Conservation (phyloP, 2,113 vertebrate genomes). For the Psilopogon haemacephalus region DNA sequence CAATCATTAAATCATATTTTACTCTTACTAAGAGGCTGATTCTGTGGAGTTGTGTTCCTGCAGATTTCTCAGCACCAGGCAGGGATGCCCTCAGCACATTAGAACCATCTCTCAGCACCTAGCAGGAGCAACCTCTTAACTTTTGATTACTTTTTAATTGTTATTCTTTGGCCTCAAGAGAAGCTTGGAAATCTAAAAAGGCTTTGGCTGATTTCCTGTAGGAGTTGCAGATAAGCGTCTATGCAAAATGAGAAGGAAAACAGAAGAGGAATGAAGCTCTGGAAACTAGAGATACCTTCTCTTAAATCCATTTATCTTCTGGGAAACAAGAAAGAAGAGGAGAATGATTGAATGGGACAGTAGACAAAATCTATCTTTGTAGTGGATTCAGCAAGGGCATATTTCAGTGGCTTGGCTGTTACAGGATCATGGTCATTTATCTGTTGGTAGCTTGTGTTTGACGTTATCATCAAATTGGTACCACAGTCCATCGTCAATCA, state of each 20-base stretch:
- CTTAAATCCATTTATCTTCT: constrained; percentile 47
- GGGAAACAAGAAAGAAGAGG: not conserved
- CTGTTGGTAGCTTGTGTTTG: not conserved
- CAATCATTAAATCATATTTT: not conserved
- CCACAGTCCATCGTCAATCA: not conserved
- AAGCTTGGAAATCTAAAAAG: not conserved
- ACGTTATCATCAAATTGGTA: constrained; percentile 10
- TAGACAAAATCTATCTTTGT: constrained; percentile 15
- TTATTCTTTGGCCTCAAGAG: not conserved
- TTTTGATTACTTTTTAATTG: not conserved
- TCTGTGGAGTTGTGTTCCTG: not conserved
- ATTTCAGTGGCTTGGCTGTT: constrained; percentile 21
- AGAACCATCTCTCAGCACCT: not conserved
- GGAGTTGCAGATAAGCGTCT: not conserved
- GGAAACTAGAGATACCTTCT: not conserved
- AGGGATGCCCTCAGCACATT: not conserved
- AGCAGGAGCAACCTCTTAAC: not conserved
- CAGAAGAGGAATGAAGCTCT: constrained; percentile 20
- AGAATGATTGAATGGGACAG: constrained; percentile 36
- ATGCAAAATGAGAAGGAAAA: not conserved
- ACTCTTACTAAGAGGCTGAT: not conserved
- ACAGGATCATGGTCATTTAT: not conserved
- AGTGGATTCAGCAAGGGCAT: not conserved
- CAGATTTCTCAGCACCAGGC: not conserved
- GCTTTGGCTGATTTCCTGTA: not conserved